These are phyloP conservation scores for Choloepus hoffmanni DNA, from an alignment of 2,113 vertebrate species.

Conservation along the genomic window DNA sequence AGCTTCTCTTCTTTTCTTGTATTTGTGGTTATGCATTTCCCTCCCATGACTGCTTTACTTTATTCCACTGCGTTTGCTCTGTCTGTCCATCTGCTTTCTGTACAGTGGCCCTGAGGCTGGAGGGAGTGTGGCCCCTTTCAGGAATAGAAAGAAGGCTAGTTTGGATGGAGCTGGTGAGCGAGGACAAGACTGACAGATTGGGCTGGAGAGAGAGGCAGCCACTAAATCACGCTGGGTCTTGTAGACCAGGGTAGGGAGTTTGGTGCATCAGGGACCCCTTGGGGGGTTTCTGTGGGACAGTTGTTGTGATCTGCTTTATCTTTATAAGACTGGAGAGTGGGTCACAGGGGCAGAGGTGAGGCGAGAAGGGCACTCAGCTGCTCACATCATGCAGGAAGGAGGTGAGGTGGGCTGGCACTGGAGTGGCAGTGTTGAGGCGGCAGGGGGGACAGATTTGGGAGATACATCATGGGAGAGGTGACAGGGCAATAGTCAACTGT, in stretches of 20 bases:
- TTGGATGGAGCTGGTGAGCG: background rate
- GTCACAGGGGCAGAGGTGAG: background rate
- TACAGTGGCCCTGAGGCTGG: background rate
- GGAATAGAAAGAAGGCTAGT: background rate
- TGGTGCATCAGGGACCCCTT: background rate
- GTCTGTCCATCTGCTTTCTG: background rate
- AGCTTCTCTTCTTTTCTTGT: background rate
- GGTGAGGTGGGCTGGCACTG: background rate
- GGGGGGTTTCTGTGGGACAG: background rate
- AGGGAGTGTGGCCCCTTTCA: background rate
- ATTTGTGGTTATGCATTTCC: background rate
- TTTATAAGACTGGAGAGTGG: background rate
- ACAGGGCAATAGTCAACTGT: background rate
- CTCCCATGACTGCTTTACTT: background rate
- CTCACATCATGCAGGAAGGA: background rate
- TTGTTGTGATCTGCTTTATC: background rate
- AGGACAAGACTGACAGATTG: too few species aligned
- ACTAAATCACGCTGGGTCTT: background rate
- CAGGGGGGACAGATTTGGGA: background rate
- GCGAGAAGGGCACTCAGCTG: background rate
- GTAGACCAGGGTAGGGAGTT: background rate
- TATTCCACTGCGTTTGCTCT: background rate
- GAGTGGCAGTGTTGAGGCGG: background rate
- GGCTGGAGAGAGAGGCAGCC: background rate
- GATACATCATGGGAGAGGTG: background rate